Conservation (phyloP, 2,888 invertebrate genomes). For the Dicranocentrus wangi region DNA sequence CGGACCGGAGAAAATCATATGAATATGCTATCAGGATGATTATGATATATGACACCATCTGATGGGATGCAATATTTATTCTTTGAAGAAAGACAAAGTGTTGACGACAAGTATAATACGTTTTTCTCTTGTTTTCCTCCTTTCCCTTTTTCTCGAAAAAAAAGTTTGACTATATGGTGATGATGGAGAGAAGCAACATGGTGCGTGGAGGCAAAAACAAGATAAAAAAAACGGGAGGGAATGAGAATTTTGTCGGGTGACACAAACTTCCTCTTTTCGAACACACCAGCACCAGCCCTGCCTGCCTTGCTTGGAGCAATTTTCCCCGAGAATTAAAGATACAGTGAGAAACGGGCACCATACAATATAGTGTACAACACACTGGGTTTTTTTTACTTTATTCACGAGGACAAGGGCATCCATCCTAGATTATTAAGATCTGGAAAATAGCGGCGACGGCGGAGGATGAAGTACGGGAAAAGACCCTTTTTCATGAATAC, state of each 20-base stretch:
- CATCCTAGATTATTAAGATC: too few species aligned
- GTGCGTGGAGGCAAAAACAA: not conserved
- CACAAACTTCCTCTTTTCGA: not conserved
- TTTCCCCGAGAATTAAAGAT: not conserved
- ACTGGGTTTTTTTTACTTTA: too few species aligned
- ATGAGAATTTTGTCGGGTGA: slow-evolving; percentile 7
- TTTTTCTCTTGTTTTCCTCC: slow-evolving; percentile 12
- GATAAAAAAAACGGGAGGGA: not conserved
- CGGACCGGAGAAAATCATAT: slow-evolving; percentile 28
- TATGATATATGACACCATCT: slow-evolving; percentile 33
- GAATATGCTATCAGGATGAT: slow-evolving; percentile 25
- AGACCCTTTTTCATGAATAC: too few species aligned
- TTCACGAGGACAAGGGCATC: too few species aligned
- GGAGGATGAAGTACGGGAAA: too few species aligned
- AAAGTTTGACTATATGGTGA: not conserved
- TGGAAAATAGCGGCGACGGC: not conserved
- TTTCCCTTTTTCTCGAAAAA: not conserved
- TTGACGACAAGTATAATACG: slow-evolving; percentile 29
- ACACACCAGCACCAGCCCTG: not conserved
- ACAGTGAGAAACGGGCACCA: too few species aligned
- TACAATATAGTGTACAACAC: too few species aligned
- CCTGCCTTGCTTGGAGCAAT: not conserved
- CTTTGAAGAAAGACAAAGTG: slow-evolving; percentile 25
- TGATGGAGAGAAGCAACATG: slow-evolving; percentile 13
- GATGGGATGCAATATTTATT: slow-evolving; percentile 26